Evolutionary conservation across 2,797 vertebrate species (phyloP), one percentile per base, ranked within the genome.

Genomic region (Smutsia gigantea): DNA sequence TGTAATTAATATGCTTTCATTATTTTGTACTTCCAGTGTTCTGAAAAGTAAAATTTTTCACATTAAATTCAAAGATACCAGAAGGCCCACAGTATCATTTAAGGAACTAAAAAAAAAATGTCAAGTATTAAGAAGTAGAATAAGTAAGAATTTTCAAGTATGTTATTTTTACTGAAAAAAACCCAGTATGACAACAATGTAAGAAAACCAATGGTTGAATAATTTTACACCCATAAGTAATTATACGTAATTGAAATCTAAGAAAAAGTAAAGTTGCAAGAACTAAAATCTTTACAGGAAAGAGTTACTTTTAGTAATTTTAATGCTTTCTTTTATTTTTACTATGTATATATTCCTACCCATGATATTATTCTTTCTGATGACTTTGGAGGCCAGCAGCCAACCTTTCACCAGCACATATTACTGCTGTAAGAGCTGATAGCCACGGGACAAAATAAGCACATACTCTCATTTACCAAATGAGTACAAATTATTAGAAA

Each of bases 71-170:
- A 87, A 88, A 57, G 7, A 81, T 37, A 90, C 12, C 63, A 81
- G 75, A 86, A 85, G 13, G 34, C 27, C 29, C 42, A 66, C 8
- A 63, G 10, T 34, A 21, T 75, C 89, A 69, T 64, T 88, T 93
- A 7, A 53, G 71, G 63, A 15, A 82, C 39, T 15, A 95, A 95
- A 27, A 53, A 53, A 34, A 97, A 11, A 87, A 85, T 31, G 5
- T 79, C 14, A 46, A 55, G 4, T 57, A 7, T 49, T 94, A 79
- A 10, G 84, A 96, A 84, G 3, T 85, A 9, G 85, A 93, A 90
- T 12, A 96, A 93, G 57, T 49, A 74, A 97, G 2, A 57, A 17
- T 95, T 19, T 86, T 97, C 66, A 77, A 83, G 21, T 97, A 37
- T 18, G 81, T 55, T 59, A 74, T 25, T 18, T 27, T 46, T 84